These are phyloP conservation scores for Alouatta palliata DNA, from an alignment of 2,113 vertebrate genomes.

Conservation along the genomic window DNA sequence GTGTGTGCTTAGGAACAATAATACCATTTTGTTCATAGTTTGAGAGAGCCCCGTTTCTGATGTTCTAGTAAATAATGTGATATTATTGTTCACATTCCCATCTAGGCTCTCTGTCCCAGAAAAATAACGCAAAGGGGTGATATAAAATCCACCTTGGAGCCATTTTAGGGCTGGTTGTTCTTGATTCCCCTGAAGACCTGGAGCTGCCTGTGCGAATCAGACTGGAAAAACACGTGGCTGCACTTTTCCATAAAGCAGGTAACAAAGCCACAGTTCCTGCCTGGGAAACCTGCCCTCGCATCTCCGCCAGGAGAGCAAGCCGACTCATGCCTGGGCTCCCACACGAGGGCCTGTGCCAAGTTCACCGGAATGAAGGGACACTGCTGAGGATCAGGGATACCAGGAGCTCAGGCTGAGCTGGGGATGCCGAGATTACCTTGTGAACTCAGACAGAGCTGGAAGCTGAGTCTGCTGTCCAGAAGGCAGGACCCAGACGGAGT, in stretches of 20 bases:
- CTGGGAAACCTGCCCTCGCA: background rate
- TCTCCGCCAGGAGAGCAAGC: background rate
- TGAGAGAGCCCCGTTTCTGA: background rate
- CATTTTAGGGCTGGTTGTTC: rapidly evolving
- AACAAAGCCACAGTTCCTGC: background rate
- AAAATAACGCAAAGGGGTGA: background rate
- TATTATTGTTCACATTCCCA: background rate
- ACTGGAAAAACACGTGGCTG: background rate
- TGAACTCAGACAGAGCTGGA: background rate
- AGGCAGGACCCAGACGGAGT: background rate
- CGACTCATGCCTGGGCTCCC: background rate
- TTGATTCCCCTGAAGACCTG: background rate
- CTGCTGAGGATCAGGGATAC: background rate
- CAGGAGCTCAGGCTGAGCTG: background rate
- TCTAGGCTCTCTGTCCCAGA: background rate
- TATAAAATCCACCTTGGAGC: background rate
- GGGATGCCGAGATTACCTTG: background rate
- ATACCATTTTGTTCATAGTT: background rate
- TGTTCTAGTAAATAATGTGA: background rate
- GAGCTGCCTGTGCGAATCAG: background rate
- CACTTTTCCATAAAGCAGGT: background rate
- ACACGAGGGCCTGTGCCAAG: background rate
- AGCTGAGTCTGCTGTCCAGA: background rate
- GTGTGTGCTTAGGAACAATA: too few species aligned
- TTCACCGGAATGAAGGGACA: background rate